A percentile compares a stretch with the other conserved stretches of the same genome.
These are phyloP conservation scores for Xiphophorus birchmanni DNA, from an alignment of 2,797 vertebrate species.

Conservation along the genomic window DNA sequence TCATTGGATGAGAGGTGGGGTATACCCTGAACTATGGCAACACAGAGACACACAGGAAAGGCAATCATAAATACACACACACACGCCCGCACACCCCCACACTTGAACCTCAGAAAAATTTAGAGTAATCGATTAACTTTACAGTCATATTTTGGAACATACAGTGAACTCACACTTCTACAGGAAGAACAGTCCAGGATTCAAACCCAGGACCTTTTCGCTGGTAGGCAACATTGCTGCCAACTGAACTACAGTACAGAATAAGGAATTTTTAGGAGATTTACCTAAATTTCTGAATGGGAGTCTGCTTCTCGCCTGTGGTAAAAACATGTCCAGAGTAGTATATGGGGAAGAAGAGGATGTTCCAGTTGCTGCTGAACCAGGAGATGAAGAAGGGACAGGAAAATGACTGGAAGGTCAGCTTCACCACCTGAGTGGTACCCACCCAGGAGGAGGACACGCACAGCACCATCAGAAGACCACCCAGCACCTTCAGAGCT, in stretches of 20 bases:
- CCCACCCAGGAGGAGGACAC: constrained; percentile 98
- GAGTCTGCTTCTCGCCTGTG: constrained; percentile 93
- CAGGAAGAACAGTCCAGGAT: neutral
- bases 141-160: neutral
- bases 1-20: neutral
- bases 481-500: constrained; percentile 91
- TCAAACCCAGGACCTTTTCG: neutral
- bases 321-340: constrained; percentile 93
- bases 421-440: constrained; percentile 96
- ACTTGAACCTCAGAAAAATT: neutral
- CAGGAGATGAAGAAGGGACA: constrained; percentile 99
- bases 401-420: constrained; percentile 97
- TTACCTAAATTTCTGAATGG: constrained; percentile 96
- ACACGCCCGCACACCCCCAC: neutral
- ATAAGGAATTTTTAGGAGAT: neutral
- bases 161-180: neutral
- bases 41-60: neutral
- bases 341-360: constrained; percentile 98
- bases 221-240: neutral
- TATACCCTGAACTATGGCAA: neutral
- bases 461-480: constrained; percentile 92
- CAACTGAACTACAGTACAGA: neutral
- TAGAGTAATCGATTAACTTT: neutral
- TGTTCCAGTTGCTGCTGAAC: constrained; percentile 99
- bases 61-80: neutral